Conservation (phyloP, 2,888 invertebrate species). For the Schrankia costaestrigalis region DNA sequence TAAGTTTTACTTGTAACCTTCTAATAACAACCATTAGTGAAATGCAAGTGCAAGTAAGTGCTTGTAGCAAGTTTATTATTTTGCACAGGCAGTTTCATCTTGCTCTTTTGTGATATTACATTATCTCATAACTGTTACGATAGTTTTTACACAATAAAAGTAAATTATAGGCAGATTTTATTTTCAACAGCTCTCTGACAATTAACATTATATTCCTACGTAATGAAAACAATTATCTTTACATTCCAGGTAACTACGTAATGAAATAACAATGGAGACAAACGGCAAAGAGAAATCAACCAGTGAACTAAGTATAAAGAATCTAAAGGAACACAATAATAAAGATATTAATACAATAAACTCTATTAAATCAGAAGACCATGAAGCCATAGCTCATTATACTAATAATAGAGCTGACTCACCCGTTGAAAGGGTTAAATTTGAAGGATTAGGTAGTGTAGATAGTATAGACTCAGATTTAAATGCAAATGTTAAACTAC, state of each 20-base stretch:
- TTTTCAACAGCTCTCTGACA: not conserved
- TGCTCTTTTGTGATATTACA: no score
- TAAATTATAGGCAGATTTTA: no score
- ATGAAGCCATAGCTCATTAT: conserved; percentile 45
- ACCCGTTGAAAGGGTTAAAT: conserved; percentile 64
- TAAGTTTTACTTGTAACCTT: no score
- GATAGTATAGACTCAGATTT: conserved; percentile 69
- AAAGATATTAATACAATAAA: conserved; percentile 63
- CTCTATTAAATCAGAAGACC: conserved; percentile 55
- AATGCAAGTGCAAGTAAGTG: no score
- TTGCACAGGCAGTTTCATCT: no score
- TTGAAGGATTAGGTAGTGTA: conserved; percentile 68
- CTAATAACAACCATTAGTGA: no score
- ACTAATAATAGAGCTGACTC: conserved; percentile 46
- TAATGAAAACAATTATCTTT: not conserved
- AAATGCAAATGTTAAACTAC: conserved; percentile 58
- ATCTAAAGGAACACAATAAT: conserved; percentile 25
- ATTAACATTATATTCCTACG: not conserved
- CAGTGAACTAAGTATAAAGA: conserved; percentile 21
- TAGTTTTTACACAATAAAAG: no score
- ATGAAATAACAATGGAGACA: conserved; percentile 33
- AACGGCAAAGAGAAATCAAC: conserved; percentile 20
- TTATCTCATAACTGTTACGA: no score
- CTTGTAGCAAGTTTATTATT: no score
- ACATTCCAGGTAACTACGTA: no score